Conservation (phyloP, 1,140 invertebrate species). For the Meloidogyne hapla region DNA sequence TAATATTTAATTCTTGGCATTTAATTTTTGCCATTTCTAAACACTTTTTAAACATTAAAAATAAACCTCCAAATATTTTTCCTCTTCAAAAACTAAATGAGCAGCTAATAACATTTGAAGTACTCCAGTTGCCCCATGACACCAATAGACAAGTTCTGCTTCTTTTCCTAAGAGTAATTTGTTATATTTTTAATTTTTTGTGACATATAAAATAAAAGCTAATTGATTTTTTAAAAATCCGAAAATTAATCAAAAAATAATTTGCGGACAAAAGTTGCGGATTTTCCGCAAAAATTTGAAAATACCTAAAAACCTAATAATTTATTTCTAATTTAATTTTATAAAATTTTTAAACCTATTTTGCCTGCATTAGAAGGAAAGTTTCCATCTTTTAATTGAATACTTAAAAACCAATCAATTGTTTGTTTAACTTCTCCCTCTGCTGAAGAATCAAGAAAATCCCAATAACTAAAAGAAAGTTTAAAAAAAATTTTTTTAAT, state of each 20-base stretch:
- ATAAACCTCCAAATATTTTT: slow-evolving; percentile 72
- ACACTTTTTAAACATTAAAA: background rate
- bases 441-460: slow-evolving; percentile 34
- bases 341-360: slow-evolving; percentile 56
- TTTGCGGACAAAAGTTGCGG: no score
- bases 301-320: no score
- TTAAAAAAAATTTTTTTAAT: background rate
- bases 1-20: no score
- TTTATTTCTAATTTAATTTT: no score
- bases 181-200: no score
- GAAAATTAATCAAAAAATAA: no score
- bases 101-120: slow-evolving; percentile 76
- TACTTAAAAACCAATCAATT: slow-evolving; percentile 71
- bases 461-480: slow-evolving; percentile 42
- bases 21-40: no score
- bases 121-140: slow-evolving; percentile 87
- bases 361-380: slow-evolving; percentile 79
- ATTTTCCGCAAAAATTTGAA: no score
- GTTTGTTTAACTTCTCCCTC: slow-evolving; percentile 38
- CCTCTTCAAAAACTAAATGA: slow-evolving; percentile 74
- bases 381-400: slow-evolving; percentile 77
- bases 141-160: slow-evolving; percentile 72
- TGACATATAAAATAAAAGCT: no score
- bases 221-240: no score
- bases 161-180: background rate